A percentile compares a stretch with the other conserved stretches of the same genome.
phyloP scores from a whole-genome alignment of 2,113 vertebrate genomes.

The Cathartes aura region DNA sequence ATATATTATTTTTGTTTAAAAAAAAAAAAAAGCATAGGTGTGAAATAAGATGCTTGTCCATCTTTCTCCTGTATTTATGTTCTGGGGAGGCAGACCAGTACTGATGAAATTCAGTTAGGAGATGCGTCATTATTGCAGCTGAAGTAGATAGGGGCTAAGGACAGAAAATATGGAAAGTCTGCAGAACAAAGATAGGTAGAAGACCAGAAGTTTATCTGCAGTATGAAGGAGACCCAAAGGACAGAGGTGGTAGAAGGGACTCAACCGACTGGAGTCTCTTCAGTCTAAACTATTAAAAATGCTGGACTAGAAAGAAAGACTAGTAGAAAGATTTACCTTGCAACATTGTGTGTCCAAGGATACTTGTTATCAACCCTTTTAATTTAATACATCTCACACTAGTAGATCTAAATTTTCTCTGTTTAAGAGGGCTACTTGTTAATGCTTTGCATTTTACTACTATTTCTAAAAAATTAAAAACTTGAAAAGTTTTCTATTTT shows the following conservation, averaged over 20 bases:
- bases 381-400: neutral
- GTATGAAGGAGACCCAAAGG: rapidly evolving
- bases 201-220: neutral
- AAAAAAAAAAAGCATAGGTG: rapidly evolving
- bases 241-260: neutral
- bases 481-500: neutral
- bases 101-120: neutral
- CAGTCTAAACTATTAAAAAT: neutral
- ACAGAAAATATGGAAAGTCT: neutral
- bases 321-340: neutral
- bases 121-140: neutral
- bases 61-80: neutral
- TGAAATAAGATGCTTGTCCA: neutral
- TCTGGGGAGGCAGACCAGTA: neutral
- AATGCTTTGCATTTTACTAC: neutral
- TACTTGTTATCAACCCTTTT: neutral
- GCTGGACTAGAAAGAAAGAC: neutral
- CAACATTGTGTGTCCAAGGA: neutral
- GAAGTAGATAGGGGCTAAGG: neutral
- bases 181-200: neutral
- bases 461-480: neutral
- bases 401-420: neutral
- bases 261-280: neutral
- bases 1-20: too few species aligned
- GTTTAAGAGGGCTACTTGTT: neutral